Conservation (phyloP, 1,140 invertebrate genomes). For the Chrysoperla carnea region DNA sequence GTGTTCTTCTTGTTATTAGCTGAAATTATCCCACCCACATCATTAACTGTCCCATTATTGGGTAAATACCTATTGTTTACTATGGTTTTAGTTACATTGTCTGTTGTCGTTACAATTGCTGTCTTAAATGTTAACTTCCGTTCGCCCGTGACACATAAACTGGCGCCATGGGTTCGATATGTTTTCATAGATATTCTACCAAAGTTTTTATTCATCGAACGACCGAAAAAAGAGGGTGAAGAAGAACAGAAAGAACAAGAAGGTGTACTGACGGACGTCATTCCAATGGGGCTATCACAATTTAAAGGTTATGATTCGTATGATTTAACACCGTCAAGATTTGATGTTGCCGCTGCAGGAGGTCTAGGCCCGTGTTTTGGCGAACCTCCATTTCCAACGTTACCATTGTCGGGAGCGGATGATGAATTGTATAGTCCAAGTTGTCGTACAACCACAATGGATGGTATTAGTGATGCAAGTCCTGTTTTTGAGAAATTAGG, state of each 20-base stretch:
- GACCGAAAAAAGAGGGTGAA: conserved; percentile 61
- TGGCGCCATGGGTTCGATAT: conserved; percentile 76
- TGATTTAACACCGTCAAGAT: conserved; percentile 30
- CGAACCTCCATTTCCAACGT: conserved; percentile 43
- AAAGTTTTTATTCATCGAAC: conserved; percentile 65
- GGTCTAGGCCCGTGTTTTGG: conserved; percentile 38
- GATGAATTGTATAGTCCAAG: conserved; percentile 63
- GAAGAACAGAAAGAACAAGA: conserved; percentile 19
- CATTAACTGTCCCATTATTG: conserved; percentile 88
- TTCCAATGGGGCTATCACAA: conserved; percentile 16
- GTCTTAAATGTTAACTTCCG: conserved; percentile 98
- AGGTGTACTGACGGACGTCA: conserved; percentile 4
- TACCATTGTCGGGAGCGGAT: conserved; percentile 51
- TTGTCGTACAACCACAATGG: conserved; percentile 25
- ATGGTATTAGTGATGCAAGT: conserved; percentile 42
- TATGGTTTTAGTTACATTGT: conserved; percentile 96
- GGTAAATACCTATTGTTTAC: conserved; percentile 98
- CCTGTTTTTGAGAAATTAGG: conserved; percentile 61
- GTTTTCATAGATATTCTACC: conserved; percentile 83
- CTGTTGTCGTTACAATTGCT: conserved; percentile 93
- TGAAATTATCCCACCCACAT: conserved; percentile 99
- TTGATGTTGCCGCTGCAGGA: conserved; percentile 28
- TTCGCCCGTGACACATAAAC: conserved; percentile 89
- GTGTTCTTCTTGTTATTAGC: conserved; percentile 97
- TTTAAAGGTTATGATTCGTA: conserved; percentile 21